Conservation (phyloP, 1,140 invertebrate species). For the Cyphomyrmex costatus region DNA sequence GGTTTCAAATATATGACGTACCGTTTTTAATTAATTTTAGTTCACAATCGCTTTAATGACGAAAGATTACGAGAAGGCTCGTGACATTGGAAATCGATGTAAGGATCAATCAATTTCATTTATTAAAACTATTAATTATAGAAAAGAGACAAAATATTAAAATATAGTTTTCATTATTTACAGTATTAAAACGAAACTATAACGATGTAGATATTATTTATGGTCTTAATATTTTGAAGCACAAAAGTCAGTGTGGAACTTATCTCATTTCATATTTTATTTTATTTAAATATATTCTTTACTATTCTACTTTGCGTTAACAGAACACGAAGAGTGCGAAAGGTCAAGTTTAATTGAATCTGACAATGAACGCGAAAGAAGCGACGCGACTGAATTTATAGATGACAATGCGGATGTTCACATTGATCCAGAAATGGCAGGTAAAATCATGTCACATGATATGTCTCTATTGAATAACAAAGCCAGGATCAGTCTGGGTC, state of each 20-base stretch:
- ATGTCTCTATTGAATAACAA: neutral
- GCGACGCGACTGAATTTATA: neutral
- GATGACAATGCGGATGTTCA: neutral
- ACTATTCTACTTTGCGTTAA: neutral
- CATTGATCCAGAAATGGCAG: neutral
- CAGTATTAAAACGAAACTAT: neutral
- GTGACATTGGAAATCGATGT: slow-evolving; percentile 1
- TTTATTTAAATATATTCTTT: neutral
- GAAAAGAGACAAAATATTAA: neutral
- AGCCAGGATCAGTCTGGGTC: neutral
- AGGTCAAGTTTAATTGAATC: slow-evolving; percentile 31
- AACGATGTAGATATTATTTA: neutral
- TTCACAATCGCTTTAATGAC: slow-evolving; percentile 65
- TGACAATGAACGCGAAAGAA: neutral
- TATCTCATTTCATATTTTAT: slow-evolving; percentile 26
- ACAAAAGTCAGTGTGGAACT: neutral
- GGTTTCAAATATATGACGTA: too few relatives aligned
- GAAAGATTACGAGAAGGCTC: slow-evolving; percentile 34
- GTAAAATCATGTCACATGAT: neutral
- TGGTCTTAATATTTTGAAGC: slow-evolving; percentile 28
- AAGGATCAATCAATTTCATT: neutral
- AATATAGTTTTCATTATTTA: slow-evolving; percentile 12
- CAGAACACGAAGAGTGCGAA: neutral
- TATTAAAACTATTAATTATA: neutral
- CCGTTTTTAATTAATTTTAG: too few relatives aligned